Evolutionary conservation across 2,113 vertebrate species (phyloP), one percentile per base, ranked within the genome.

Genomic region (Dendropsophus ebraccatus): DNA sequence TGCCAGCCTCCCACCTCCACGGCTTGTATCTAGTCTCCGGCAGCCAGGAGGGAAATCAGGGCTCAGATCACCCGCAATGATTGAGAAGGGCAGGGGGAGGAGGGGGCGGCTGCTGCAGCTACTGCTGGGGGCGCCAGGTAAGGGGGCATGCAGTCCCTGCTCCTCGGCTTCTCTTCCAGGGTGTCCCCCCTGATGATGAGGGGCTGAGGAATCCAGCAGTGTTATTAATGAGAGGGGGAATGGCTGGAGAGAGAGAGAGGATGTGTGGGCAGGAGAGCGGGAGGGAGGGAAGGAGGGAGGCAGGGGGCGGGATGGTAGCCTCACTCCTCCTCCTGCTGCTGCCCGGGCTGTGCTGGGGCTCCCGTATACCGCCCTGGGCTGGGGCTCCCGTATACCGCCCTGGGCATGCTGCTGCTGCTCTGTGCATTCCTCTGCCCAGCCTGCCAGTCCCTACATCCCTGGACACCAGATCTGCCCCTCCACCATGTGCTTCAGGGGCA

Each of bases 221-320:
- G 77, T 86, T 86, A 73, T 86, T 86, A 86, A 86, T 86, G 84
- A 86, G 77, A 79, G 35, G 76, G 75, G 84, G 84, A 86, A 86
- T 79, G 84, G 77, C 65, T 86, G 84, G 74, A 67, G 32, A 45
- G 58, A 49, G 58, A 49, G 65, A 69, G 74, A 78, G 65, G 45
- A 73, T 81, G 76, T 78, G 74, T 86, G 84, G 62, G 77, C 56
- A 78, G 65, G 76, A 30, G 47, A 67, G 84, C 52, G 50, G 49
- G 84, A 45, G 49, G 37, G 35, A n/a, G 19, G 54, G 45, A 23
- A 9, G 23, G 23, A 25, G 19, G 60, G 1, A n/a, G n/a, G 23
- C 0, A 7, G 30, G 75, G 62, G 32, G 23, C 8, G 32, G 84
- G 52, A 69, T 35, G 23, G 14, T 9, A 8, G 77, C 16, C 1